Conservation (phyloP, 1,140 invertebrate species). For the Arctopsyche grandis region DNA sequence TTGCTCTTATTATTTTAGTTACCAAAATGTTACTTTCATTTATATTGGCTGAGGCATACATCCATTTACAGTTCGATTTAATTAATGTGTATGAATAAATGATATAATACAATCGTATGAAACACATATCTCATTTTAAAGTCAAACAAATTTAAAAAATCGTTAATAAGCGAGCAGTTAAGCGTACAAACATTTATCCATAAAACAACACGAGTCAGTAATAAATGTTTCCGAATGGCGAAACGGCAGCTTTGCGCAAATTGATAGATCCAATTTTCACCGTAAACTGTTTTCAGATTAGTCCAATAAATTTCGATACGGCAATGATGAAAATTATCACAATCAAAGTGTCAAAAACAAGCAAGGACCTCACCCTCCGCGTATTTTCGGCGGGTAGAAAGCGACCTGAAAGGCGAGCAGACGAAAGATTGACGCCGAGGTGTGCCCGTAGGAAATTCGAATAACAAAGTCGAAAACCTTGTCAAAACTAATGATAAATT, state of each 20-base stretch:
- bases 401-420: constrained; percentile 5
- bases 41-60: too few relatives aligned
- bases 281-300: constrained; percentile 23
- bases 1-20: too few relatives aligned
- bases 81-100: too few relatives aligned
- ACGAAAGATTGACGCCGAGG: constrained; percentile 5
- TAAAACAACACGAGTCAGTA: background rate
- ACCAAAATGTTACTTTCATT: too few relatives aligned
- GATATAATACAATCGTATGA: too few relatives aligned
- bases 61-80: too few relatives aligned
- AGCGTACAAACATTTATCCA: background rate
- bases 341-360: constrained; percentile 46
- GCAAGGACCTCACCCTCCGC: background rate
- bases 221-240: constrained; percentile 6
- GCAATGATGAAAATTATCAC: constrained; percentile 40
- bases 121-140: too few relatives aligned
- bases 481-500: constrained; percentile 54
- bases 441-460: constrained; percentile 36
- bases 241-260: constrained; percentile 1
- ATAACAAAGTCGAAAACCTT: constrained; percentile 52
- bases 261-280: constrained; percentile 28
- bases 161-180: too few relatives aligned
- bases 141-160: too few relatives aligned
- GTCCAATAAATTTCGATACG: constrained; percentile 31
- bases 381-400: too few relatives aligned